Conservation (phyloP, 2,888 invertebrate genomes). For the Gisinianus flammeolus region DNA sequence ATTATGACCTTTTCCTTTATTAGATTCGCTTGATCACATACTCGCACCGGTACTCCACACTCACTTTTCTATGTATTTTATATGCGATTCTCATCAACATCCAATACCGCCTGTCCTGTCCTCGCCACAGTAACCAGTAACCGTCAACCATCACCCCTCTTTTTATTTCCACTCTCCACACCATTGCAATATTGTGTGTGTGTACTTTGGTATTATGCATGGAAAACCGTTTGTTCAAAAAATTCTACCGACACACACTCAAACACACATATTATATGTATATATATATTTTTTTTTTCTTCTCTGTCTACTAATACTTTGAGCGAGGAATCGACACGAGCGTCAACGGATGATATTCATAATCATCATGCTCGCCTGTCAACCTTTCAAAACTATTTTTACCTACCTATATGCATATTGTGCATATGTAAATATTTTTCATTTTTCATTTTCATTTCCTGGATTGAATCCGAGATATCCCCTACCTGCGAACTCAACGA, state of each 20-base stretch:
- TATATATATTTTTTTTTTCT: no score
- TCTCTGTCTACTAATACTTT: no score
- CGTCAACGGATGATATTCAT: neutral
- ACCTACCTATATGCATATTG: no score
- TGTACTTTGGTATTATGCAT: neutral
- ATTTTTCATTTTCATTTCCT: neutral
- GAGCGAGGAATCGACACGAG: neutral
- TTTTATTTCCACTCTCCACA: neutral
- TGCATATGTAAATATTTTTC: no score
- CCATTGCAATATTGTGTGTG: neutral
- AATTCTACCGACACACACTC: no score
- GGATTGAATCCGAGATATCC: neutral
- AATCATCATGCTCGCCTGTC: neutral
- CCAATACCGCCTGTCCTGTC: neutral
- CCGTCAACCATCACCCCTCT: neutral
- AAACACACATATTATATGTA: neutral
- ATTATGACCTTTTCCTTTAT: slow-evolving; percentile 45
- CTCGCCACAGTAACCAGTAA: neutral
- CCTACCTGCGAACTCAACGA: no score
- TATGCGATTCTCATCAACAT: neutral
- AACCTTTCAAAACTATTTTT: neutral
- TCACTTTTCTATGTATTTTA: neutral
- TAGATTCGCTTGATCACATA: slow-evolving; percentile 37
- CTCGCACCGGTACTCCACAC: slow-evolving; percentile 15
- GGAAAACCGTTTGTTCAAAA: neutral